These are phyloP conservation scores for Harpegnathos saltator DNA, from an alignment of 1,140 invertebrate species.

Conservation along the genomic window DNA sequence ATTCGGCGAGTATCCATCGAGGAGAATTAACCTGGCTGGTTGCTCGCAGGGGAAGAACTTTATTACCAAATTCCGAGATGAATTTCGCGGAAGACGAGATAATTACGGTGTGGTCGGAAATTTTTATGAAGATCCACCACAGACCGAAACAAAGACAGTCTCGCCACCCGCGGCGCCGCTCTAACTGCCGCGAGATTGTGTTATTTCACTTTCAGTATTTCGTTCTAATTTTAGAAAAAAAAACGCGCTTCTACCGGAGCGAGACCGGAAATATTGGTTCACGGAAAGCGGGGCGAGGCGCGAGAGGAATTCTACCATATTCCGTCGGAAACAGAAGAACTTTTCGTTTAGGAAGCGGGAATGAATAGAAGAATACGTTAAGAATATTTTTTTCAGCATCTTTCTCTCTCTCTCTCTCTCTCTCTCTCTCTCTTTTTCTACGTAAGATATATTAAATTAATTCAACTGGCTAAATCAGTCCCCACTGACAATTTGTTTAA, in stretches of 20 bases:
- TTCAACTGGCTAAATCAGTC: too few relatives aligned
- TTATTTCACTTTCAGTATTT: slow-evolving; percentile 61
- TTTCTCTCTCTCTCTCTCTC: too few relatives aligned
- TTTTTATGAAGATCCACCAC: slow-evolving; percentile 20
- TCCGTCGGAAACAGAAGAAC: not conserved
- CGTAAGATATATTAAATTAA: too few relatives aligned
- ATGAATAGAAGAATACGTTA: not conserved
- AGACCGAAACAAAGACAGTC: slow-evolving; percentile 26
- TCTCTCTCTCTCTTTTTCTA: too few relatives aligned
- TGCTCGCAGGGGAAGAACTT: not conserved
- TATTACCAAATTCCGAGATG: not conserved
- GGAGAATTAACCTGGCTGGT: not conserved
- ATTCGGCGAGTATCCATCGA: not conserved
- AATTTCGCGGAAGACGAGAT: slow-evolving; percentile 14
- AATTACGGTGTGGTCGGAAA: slow-evolving; percentile 5
- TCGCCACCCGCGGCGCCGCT: slow-evolving; percentile 28
- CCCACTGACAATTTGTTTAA: too few relatives aligned
- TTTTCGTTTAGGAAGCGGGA: not conserved
- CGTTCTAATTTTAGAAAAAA: slow-evolving; percentile 67
- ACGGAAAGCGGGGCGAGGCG: slow-evolving; percentile 23
- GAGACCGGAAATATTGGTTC: slow-evolving; percentile 49
- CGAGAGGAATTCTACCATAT: not conserved
- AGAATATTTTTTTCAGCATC: too few relatives aligned
- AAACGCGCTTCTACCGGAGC: slow-evolving; percentile 28
- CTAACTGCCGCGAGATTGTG: slow-evolving; percentile 48